Evolutionary conservation across 2,888 invertebrate genomes (phyloP).

Genomic region (Mythimna loreyi): DNA sequence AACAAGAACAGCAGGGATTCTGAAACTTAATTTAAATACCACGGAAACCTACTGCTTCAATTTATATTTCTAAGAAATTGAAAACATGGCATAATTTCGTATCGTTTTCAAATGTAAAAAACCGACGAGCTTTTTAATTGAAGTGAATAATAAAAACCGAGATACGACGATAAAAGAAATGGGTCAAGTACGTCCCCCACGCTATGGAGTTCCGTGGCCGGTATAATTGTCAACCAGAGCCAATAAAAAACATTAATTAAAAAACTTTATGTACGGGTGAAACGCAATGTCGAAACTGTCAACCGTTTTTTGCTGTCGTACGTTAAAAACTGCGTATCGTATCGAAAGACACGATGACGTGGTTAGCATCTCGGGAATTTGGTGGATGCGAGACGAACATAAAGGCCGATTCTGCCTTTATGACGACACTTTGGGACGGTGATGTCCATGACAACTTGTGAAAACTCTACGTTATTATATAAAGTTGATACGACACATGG

Average conservation of each 20-base stretch:
- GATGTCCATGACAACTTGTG: too few species aligned
- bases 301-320: conserved; percentile 2
- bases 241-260: conserved; percentile 59
- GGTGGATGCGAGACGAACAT: too few species aligned
- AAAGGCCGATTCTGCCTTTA: too few species aligned
- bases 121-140: conserved; percentile 19
- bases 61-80: conserved; percentile 5
- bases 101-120: conserved; percentile 13
- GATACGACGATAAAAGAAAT: conserved; percentile 52
- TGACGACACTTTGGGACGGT: too few species aligned
- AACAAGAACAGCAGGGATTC: conserved; percentile 1
- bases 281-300: not conserved
- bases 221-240: conserved; percentile 51
- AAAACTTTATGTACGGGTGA: conserved; percentile 14
- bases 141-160: conserved; percentile 23
- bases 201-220: conserved; percentile 23
- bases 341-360: too few species aligned
- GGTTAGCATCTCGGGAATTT: too few species aligned
- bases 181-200: conserved; percentile 55
- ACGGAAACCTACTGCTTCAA: not conserved
- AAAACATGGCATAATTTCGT: conserved; percentile 6
- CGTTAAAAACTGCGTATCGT: not conserved
- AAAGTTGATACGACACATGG: too few species aligned
- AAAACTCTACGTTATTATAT: too few species aligned
- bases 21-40: not conserved